phyloP scores from a whole-genome alignment of 1,140 invertebrate species.

The Bactericera cockerelli region DNA sequence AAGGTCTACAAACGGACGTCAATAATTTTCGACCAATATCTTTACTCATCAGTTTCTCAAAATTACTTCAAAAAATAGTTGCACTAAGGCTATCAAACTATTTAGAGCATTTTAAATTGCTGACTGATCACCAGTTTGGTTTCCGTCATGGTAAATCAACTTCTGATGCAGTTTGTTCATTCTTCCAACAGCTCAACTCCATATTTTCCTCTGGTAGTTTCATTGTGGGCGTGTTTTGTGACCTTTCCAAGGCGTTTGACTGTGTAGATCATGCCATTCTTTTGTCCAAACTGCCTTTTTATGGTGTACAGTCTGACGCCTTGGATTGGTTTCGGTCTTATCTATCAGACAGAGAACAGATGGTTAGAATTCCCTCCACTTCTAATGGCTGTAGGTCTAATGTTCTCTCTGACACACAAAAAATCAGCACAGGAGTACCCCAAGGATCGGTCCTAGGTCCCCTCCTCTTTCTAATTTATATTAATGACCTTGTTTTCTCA shows the following conservation, averaged over 20 bases:
- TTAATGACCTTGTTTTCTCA: too few species aligned
- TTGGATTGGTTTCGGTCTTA: slow-evolving; percentile 13
- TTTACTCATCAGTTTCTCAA: neutral
- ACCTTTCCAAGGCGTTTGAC: slow-evolving; percentile 16
- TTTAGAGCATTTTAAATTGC: neutral
- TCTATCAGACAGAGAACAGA: slow-evolving; percentile 9
- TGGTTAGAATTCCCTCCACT: slow-evolving; percentile 3
- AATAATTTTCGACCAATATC: slow-evolving; percentile 9
- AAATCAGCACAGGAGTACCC: too few species aligned
- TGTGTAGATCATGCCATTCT: slow-evolving; percentile 13
- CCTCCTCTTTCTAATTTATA: too few species aligned
- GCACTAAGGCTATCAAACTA: slow-evolving; percentile 1
- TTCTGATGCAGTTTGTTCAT: slow-evolving; percentile 6
- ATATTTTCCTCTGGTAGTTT: neutral
- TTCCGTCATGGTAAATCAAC: slow-evolving; percentile 11
- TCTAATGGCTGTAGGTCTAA: neutral
- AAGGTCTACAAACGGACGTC: slow-evolving; percentile 1
- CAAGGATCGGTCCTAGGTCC: too few species aligned
- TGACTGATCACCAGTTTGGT: slow-evolving; percentile 9
- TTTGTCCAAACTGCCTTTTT: slow-evolving; percentile 11
- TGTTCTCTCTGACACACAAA: too few species aligned
- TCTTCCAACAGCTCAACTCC: neutral
- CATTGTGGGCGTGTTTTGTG: slow-evolving; percentile 13
- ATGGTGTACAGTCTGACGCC: neutral
- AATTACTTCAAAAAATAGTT: slow-evolving; percentile 14